Percentiles rank a stretch among this genome's conserved stretches.
Conservation (phyloP, 2,113 vertebrate species). For the Colistium nudipinnis region DNA sequence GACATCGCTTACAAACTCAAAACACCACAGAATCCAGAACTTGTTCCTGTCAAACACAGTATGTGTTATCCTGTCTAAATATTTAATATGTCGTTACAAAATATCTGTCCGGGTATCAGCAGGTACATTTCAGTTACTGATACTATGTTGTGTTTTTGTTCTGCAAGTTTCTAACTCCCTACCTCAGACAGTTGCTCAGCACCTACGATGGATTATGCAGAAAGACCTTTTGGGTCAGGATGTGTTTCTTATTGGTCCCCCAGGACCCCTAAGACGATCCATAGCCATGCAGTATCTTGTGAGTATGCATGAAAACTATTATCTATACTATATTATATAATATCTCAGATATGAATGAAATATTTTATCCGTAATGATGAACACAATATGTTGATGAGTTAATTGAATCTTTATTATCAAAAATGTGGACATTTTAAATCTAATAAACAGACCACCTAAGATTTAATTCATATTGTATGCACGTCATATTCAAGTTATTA, state of each 20-base stretch:
- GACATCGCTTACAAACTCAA: slow-evolving; percentile 91
- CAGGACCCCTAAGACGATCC: slow-evolving; percentile 92
- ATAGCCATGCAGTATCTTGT: slow-evolving; percentile 99
- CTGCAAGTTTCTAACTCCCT: slow-evolving; percentile 87
- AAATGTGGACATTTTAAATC: no score
- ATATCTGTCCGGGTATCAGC: neutral
- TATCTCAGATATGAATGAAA: neutral
- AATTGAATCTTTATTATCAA: no score
- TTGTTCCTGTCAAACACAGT: slow-evolving; percentile 95
- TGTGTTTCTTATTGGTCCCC: slow-evolving; percentile 95
- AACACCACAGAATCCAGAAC: slow-evolving; percentile 89
- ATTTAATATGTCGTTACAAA: neutral
- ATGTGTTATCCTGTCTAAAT: slow-evolving; percentile 62
- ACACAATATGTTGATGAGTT: neutral
- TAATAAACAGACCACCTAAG: no score
- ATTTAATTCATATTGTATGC: no score
- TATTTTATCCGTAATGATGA: neutral
- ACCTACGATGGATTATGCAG: slow-evolving; percentile 99
- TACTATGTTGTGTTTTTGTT: neutral
- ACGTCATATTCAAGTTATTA: no score
- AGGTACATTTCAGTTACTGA: neutral
- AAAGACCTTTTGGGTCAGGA: slow-evolving; percentile 98
- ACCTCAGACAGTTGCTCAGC: slow-evolving; percentile 87
- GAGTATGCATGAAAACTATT: slow-evolving; percentile 29
- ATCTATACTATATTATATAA: no score